Base-by-base conservation (phyloP, 2,888 invertebrate species). In the Brachyptera risi region DNA sequence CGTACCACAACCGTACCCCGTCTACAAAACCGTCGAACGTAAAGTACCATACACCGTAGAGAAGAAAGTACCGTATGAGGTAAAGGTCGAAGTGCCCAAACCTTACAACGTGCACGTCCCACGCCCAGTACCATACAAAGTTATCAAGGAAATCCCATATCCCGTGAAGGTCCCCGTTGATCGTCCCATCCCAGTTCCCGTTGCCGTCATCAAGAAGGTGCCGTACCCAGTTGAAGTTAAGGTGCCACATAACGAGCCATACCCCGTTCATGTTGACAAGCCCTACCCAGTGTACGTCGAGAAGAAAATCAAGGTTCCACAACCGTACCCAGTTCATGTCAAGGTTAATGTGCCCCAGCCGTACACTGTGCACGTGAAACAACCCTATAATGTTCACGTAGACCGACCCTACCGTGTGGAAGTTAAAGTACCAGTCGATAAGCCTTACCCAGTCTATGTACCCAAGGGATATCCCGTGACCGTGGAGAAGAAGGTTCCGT, bases 391-490 rank as follows among this genome's bases (percentile, higher is more conserved):
- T 11, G 63, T 65, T 1, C 63, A 64, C 38, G 65, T 66, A 3
- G 66, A 66, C 59, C 49, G 60, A 15, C 66, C 66, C 2, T 64
- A 64, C 60, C 63, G 65, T 21, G 63, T 63, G 31, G 61, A 62
- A 15, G 65, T 67, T n/a, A 65, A 65, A 24, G 64, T 65, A 3
- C 66, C 65, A 27, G 66, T 67, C n/a, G 64, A 65, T 56, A 54
- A 61, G 35, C 66, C 65, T 19, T 63, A 63, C 58, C 57, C 65
- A 2, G 64, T 65, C n/a, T 61, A 64, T 1, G 81, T 87, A 13
- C 85, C 87, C n/a, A 82, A 87, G 51, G 88, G 87, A 0, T 87
- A 88, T 69, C 86, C 87, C 0, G 83, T 87, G 21, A 85, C 86
- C 1, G 83, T 87, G 0, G 83, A 86, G 58, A 67, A 67, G 24